Conservation (phyloP, 2,113 vertebrate genomes). For the Marcusenius ussheri region DNA sequence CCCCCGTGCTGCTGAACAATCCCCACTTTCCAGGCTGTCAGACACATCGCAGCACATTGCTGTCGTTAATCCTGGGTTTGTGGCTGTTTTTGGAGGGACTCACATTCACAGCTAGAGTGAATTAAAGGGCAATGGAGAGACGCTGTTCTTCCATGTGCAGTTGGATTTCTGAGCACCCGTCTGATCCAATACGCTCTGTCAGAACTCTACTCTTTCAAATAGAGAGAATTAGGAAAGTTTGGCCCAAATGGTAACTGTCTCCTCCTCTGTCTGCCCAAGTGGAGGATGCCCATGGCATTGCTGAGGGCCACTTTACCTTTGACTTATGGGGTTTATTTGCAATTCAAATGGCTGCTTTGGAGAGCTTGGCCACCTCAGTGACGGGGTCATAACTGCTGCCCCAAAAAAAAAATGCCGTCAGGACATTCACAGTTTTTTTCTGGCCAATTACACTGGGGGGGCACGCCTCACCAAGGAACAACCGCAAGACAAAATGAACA, state of each 20-base stretch:
- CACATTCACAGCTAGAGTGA: not conserved
- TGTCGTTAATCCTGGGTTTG: not conserved
- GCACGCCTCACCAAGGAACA: not conserved
- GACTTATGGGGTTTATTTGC: constrained; percentile 91
- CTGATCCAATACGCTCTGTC: constrained; percentile 35
- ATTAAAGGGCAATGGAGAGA: not conserved
- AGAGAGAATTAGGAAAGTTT: constrained; percentile 52
- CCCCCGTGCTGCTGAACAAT: not conserved
- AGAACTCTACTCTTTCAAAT: constrained; percentile 40
- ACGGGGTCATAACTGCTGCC: constrained; percentile 56
- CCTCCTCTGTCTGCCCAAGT: constrained; percentile 54
- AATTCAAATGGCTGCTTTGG: constrained; percentile 86
- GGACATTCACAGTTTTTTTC: constrained; percentile 60
- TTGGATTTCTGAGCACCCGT: constrained; percentile 48
- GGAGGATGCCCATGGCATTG: constrained; percentile 55
- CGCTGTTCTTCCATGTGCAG: constrained; percentile 18
- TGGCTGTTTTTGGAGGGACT: not conserved
- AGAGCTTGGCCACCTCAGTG: constrained; percentile 74
- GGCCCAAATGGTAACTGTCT: constrained; percentile 52
- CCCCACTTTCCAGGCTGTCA: not conserved
- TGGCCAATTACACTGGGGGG: constrained; percentile 37
- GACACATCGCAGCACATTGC: not conserved
- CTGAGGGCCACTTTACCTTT: constrained; percentile 79
- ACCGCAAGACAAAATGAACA: not conserved
- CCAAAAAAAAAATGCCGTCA: constrained; percentile 56